Conservation (phyloP, 2,797 vertebrate species). For the Nannoperca obscura region DNA sequence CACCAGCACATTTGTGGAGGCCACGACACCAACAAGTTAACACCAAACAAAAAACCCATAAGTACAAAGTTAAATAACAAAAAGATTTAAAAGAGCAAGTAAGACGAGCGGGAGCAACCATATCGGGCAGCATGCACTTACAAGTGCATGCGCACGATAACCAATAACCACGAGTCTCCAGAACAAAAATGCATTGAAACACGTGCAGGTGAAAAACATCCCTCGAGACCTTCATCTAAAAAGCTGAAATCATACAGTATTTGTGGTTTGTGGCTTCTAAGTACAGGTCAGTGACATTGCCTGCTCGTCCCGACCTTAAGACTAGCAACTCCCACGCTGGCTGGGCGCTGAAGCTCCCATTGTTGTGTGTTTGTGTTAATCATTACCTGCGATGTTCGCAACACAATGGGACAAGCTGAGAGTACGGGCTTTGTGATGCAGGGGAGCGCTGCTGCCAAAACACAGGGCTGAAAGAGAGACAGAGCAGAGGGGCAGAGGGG, state of each 20-base stretch:
- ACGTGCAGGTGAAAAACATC: background rate
- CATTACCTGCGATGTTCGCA: constrained; percentile 81
- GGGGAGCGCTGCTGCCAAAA: constrained; percentile 78
- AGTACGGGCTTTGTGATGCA: constrained; percentile 83
- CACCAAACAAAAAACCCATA: too few species aligned
- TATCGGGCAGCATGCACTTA: too few species aligned
- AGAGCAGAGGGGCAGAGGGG: constrained; percentile 15
- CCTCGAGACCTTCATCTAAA: background rate
- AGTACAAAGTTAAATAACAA: too few species aligned
- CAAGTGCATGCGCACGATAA: too few species aligned
- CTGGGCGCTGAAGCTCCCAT: constrained; percentile 60
- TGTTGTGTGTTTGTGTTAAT: constrained; percentile 87
- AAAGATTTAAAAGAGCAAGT: too few species aligned
- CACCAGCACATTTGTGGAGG: too few species aligned
- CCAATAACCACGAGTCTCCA: background rate
- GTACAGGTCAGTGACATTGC: constrained; percentile 4
- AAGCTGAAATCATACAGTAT: background rate
- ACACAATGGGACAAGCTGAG: constrained; percentile 78
- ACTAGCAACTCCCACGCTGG: constrained; percentile 59
- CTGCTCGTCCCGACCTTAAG: constrained; percentile 16
- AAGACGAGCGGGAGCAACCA: too few species aligned
- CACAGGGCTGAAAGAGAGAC: constrained; percentile 65
- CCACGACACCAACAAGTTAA: too few species aligned
- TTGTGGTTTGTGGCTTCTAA: background rate
- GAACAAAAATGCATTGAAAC: too few species aligned